Evolutionary conservation across 2,113 vertebrate genomes (phyloP), one percentile per base, ranked within the genome.

Genomic region (Cheirogaleus medius): DNA sequence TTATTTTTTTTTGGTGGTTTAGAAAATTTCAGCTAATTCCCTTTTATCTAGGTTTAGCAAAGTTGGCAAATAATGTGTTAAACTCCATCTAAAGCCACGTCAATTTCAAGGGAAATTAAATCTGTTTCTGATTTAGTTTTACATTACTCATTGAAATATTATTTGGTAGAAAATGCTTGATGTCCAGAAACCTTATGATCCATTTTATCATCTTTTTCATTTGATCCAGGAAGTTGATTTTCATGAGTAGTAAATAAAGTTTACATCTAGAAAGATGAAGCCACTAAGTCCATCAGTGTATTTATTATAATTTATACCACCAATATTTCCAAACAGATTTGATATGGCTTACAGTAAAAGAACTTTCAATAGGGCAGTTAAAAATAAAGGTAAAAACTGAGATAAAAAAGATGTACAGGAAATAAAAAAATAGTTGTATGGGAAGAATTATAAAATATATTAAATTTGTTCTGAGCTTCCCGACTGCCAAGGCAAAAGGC

Each of bases 21-120:
- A 87, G n/a, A 56, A 90, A 97, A 86, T 23, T 81, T 95, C 64
- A 78, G 10, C 7, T 63, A 82, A 63, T 95, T 87, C 21, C 32
- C 20, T 78, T 92, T 91, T 56, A 60, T 76, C 27, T 64, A 25
- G 42, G 13, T 96, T 96, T 96, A 93, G 78, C 54, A 96, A 82
- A 90, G 64, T 92, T 84, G 76, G 88, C 78, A 97, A 92, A 91
- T 73, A 92, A 89, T 37, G 15, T 90, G 66, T 47, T 73, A 94
- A 91, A 52, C 5, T 90, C n/a, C 73, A 54, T 87, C 78, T 94
- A 82, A 92, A 90, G 37, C 29, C 49, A 80, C 86, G 42, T 91
- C 73, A 96, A 97, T 97, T 97, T 97, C 96, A 97, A 96, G 97
- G 95, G 34, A 89, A 90, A 97, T 96, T 97, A 97, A 97, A 73